Evolutionary conservation across 2,797 vertebrate genomes (phyloP).

Genomic region (Eulemur albifrons): DNA sequence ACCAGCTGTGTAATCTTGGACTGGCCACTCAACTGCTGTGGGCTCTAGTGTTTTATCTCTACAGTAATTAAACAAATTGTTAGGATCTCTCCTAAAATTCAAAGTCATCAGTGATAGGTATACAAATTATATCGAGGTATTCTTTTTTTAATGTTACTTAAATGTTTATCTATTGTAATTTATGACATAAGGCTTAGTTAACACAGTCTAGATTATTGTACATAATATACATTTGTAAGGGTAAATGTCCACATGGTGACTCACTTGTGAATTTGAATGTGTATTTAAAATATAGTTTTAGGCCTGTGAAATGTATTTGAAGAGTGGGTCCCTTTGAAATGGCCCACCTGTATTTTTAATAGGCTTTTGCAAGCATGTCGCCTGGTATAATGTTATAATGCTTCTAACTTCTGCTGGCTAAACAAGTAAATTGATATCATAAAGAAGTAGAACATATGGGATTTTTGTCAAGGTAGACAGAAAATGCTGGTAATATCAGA

Average conservation of each 20-base stretch:
- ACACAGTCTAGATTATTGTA: neutral
- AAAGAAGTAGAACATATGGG: neutral
- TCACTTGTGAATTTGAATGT: constrained; percentile 6
- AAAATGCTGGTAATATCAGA: neutral
- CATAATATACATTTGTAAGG: neutral
- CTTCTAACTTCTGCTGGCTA: neutral
- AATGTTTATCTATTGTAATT: neutral
- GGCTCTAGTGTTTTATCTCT: neutral
- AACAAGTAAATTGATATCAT: neutral
- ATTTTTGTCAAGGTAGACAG: neutral
- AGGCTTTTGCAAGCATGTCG: neutral
- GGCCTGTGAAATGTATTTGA: neutral
- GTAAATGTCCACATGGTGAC: neutral
- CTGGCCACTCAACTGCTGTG: neutral
- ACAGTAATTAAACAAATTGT: neutral
- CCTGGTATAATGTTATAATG: neutral
- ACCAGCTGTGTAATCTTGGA: neutral
- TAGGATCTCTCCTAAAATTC: neutral
- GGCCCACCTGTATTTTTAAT: neutral
- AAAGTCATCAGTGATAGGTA: neutral
- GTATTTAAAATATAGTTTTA: neutral
- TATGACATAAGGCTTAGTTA: neutral
- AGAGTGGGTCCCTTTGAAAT: neutral
- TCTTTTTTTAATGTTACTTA: constrained; percentile 16
- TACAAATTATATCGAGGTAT: neutral